Evolutionary conservation across 2,113 vertebrate species (phyloP).

Genomic region (Campylorhamphus procurvoides): DNA sequence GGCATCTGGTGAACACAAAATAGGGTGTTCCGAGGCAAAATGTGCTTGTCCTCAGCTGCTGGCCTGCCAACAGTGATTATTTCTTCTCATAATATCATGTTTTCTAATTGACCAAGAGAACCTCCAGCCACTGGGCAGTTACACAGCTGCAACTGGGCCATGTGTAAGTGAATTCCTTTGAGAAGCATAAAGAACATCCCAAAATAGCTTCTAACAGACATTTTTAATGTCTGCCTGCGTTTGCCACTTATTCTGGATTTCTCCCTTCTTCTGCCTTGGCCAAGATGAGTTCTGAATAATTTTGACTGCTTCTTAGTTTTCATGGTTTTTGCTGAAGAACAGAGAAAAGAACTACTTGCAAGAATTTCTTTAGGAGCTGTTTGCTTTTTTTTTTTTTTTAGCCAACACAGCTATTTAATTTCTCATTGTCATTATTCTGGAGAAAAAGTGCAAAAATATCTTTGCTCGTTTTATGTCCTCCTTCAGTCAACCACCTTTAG

Average conservation of each 20-base stretch:
- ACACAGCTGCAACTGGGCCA: not conserved
- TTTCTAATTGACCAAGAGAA: not conserved
- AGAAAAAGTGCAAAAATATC: rapidly evolving
- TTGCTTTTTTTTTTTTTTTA: not conserved
- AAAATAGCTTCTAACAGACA: not conserved
- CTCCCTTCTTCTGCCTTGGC: not conserved
- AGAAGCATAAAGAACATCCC: not conserved
- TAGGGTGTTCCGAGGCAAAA: not conserved
- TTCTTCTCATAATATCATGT: not conserved
- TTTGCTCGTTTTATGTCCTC: not conserved
- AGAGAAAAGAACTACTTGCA: not conserved
- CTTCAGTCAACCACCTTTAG: not conserved
- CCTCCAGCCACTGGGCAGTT: conserved; percentile 2
- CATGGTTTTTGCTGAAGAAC: not conserved
- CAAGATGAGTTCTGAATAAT: not conserved
- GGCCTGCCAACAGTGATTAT: conserved; percentile 21
- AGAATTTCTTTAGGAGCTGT: not conserved
- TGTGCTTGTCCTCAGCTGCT: not conserved
- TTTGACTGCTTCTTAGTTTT: not conserved
- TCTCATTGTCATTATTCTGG: not conserved
- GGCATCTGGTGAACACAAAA: not conserved
- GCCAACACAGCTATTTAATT: not conserved
- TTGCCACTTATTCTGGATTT: not conserved
- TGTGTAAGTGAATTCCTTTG: not conserved
- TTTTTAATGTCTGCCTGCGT: not conserved